These are phyloP conservation scores for Pachliopta kotzebuea DNA, from an alignment of 2,888 invertebrate genomes.

Conservation along the genomic window DNA sequence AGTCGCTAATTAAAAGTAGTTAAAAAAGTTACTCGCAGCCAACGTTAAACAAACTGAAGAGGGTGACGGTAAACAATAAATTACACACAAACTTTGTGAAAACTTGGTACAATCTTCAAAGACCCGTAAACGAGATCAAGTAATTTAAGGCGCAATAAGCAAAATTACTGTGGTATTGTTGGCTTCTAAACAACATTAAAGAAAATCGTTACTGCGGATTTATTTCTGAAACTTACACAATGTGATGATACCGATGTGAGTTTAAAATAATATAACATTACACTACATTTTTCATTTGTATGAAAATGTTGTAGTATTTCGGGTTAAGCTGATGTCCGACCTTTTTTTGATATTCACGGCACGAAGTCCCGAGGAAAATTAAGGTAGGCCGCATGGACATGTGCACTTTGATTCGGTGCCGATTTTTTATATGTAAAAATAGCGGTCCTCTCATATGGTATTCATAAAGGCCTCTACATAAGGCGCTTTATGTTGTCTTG, in stretches of 20 bases:
- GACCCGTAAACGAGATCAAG: conserved; percentile 74
- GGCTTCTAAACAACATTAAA: conserved; percentile 59
- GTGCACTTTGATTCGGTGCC: conserved; percentile 69
- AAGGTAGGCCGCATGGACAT: conserved; percentile 70
- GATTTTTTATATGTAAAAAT: conserved; percentile 67
- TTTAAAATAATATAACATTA: conserved; percentile 39
- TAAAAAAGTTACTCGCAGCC: conserved; percentile 52
- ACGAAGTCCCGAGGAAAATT: conserved; percentile 63
- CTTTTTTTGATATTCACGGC: conserved; percentile 65
- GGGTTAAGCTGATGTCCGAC: conserved; percentile 56
- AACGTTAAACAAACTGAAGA: conserved; percentile 63
- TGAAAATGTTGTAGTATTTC: conserved; percentile 53
- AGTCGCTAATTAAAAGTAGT: conserved; percentile 44
- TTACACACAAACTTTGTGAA: conserved; percentile 71
- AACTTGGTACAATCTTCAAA: conserved; percentile 75
- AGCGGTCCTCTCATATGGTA: conserved; percentile 60
- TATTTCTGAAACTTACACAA: conserved; percentile 40
- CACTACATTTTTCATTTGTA: conserved; percentile 53
- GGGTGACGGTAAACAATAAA: conserved; percentile 74
- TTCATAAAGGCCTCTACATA: conserved; percentile 57
- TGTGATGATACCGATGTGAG: conserved; percentile 44
- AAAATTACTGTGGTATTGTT: conserved; percentile 70
- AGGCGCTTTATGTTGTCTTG: conserved; percentile 50
- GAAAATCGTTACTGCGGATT: conserved; percentile 55
- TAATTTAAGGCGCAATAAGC: conserved; percentile 75